Evolutionary conservation across 2,797 vertebrate genomes (phyloP), one percentile per base, ranked within the genome.

Genomic region (Anguilla pacifica): DNA sequence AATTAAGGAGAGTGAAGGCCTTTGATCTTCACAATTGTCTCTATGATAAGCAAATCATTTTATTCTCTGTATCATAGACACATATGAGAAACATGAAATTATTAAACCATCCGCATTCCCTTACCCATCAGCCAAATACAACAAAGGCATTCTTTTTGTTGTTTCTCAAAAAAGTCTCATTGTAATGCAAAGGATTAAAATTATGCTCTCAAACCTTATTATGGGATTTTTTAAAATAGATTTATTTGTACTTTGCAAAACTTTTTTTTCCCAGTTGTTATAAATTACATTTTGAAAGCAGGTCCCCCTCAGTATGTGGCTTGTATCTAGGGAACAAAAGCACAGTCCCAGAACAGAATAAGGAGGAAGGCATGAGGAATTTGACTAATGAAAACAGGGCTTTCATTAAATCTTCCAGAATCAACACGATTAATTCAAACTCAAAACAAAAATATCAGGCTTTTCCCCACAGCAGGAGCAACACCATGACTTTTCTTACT

Each of bases 21-120:
- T 96, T 96, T 96, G 95, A 96, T 94, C 93, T 94, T 91, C 90
- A 93, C 93, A 86, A 94, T 93, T 92, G 94, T 92, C 88, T 92
- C 94, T 94, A 93, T 93, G 94, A 94, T 94, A 93, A 93, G 90
- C 91, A 91, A 84, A 91, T 91, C 91, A 92, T 93, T 93, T 93
- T 90, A 91, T 86, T 90, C 93, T 94, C 93, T 90, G 94, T 93
- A 92, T 93, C 92, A 91, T 89, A 89, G 89, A 87, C 91, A 92
- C 92, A 91, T 85, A 46, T 79, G 39, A 84, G 15, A 81, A 81
- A 86, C 43, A 85, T 25, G 43, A 64, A 46, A 82, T 82, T 82
- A 85, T 86, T 82, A 84, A 72, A 82, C 11, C 25, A 67, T 43
- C 53, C 51, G 46, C 61, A 43, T 46, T 83, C 49, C 61, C 17